Conservation (phyloP, 2,113 vertebrate species). For the Tachuris rubrigastra region DNA sequence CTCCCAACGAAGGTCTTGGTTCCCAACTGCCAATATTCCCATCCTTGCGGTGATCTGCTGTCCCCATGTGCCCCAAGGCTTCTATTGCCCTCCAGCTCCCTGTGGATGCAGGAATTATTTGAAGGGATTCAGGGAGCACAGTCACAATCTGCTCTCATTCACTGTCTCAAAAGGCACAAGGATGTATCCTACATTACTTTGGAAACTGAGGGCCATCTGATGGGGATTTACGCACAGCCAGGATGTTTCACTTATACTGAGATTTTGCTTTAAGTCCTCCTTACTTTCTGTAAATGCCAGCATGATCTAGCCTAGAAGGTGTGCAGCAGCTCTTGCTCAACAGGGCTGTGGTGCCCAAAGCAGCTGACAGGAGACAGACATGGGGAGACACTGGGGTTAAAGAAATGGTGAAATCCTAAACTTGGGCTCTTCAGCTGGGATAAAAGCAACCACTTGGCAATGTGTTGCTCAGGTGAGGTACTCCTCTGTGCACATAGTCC, state of each 20-base stretch:
- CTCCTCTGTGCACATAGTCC: neutral
- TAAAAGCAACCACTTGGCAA: neutral
- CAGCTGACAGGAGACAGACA: neutral
- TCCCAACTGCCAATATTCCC: fast-evolving
- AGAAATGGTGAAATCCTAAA: neutral
- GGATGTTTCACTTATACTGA: neutral
- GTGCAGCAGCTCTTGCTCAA: neutral
- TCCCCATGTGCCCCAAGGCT: neutral
- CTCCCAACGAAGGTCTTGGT: neutral
- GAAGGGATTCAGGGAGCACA: neutral
- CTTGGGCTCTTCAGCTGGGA: neutral
- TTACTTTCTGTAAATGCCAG: neutral
- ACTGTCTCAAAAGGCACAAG: neutral
- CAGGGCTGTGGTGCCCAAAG: neutral
- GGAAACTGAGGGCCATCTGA: neutral
- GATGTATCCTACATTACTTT: neutral
- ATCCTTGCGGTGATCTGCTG: fast-evolving
- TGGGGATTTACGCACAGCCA: neutral
- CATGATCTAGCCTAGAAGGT: neutral
- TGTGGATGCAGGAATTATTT: fast-evolving
- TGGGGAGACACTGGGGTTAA: neutral
- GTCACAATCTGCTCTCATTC: neutral
- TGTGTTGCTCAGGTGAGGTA: neutral
- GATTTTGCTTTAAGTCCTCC: neutral
- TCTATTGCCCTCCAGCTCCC: neutral